A percentile compares a stretch with the other conserved stretches of the same genome.
Evolutionary conservation across 2,888 invertebrate genomes (phyloP).

Genomic region (Hylaea fasciaria): DNA sequence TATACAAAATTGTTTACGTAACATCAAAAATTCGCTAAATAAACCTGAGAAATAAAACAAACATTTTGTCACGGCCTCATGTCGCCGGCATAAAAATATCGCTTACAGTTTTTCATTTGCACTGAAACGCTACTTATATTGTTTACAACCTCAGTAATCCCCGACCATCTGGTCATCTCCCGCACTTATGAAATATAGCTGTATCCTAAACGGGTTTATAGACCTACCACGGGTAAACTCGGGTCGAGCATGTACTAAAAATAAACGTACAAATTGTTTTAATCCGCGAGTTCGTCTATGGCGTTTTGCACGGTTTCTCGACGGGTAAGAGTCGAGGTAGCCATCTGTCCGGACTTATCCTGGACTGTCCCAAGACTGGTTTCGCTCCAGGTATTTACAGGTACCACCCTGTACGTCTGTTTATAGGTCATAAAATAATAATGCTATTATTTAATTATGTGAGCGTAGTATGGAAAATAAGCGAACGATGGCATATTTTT

Average conservation of each 20-base stretch:
- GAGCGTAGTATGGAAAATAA: too few species aligned
- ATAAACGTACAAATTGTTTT: conserved; percentile 64
- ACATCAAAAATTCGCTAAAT: conserved; percentile 17
- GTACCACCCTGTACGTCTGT: too few species aligned
- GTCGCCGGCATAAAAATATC: conserved; percentile 20
- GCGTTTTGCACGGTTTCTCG: conserved; percentile 53
- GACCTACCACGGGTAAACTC: conserved; percentile 58
- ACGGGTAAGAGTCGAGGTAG: conserved; percentile 17
- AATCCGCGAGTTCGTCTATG: conserved; percentile 51
- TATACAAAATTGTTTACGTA: conserved; percentile 24
- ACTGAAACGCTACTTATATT: conserved; percentile 20
- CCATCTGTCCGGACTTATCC: neutral
- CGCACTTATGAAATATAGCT: conserved; percentile 54
- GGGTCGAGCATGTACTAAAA: conserved; percentile 64
- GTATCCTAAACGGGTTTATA: conserved; percentile 60
- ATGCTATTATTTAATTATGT: neutral
- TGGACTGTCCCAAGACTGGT: neutral
- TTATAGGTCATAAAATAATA: too few species aligned
- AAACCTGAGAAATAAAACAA: conserved; percentile 21
- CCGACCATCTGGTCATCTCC: conserved; percentile 61
- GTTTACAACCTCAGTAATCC: conserved; percentile 37
- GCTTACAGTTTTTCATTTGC: conserved; percentile 26
- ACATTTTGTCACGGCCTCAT: conserved; percentile 12
- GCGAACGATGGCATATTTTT: too few species aligned
- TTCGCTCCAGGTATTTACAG: too few species aligned